Conservation (phyloP, 2,888 invertebrate genomes). For the Epirrhoe tristata region DNA sequence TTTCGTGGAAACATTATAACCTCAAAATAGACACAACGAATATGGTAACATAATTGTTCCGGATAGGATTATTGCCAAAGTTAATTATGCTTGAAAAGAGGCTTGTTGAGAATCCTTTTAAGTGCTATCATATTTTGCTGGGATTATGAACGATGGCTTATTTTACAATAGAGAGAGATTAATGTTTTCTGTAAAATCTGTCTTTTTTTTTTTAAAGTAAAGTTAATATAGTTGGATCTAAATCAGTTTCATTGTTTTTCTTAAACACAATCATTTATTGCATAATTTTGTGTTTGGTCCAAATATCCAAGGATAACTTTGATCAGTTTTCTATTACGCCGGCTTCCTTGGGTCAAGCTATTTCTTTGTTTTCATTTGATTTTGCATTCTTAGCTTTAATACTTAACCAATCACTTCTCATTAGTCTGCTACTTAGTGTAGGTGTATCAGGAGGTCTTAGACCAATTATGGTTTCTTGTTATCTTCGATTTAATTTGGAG, state of each 20-base stretch:
- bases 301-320: too few species aligned
- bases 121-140: slow-evolving; percentile 16
- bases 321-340: too few species aligned
- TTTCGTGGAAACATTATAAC: slow-evolving; percentile 31
- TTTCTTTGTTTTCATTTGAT: slow-evolving; percentile 9
- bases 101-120: slow-evolving; percentile 24
- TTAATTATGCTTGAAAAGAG: slow-evolving; percentile 31
- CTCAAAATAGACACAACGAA: slow-evolving; percentile 25
- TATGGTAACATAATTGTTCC: slow-evolving; percentile 9
- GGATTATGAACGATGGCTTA: slow-evolving; percentile 18
- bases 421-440: slow-evolving; percentile 43
- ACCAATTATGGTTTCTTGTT: slow-evolving; percentile 57
- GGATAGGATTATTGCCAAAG: slow-evolving; percentile 32
- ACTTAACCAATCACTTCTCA: slow-evolving; percentile 17
- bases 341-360: neutral
- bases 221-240: too few species aligned
- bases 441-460: slow-evolving; percentile 58
- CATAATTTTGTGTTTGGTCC: too few species aligned
- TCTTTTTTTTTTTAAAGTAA: too few species aligned
- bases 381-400: slow-evolving; percentile 15
- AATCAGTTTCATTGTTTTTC: too few species aligned
- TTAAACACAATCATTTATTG: too few species aligned
- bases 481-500: slow-evolving; percentile 61
- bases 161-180: slow-evolving; percentile 1
- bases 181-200: neutral